Conservation (phyloP, 2,888 invertebrate genomes). For the Cantharis rufa region DNA sequence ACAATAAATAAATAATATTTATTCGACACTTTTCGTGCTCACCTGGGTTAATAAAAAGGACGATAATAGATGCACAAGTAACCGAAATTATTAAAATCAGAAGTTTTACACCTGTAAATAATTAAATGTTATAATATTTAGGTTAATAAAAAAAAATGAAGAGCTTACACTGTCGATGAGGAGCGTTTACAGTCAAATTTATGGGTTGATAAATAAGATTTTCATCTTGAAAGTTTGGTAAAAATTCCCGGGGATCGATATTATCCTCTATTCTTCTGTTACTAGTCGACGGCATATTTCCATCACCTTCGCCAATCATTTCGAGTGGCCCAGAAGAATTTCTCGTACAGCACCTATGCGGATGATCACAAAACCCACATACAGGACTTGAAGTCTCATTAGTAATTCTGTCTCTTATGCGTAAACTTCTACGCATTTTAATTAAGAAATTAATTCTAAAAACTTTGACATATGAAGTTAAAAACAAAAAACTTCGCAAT, state of each 20-base stretch:
- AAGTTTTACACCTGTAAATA: not conserved
- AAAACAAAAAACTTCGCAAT: not conserved
- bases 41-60: not conserved
- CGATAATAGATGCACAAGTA: not conserved
- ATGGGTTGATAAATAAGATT: not conserved
- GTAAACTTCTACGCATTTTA: not conserved
- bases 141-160: not conserved
- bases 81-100: not conserved
- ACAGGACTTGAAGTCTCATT: not conserved
- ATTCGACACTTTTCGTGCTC: not conserved
- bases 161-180: not conserved
- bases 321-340: not conserved
- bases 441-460: not conserved
- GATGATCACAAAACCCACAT: not conserved
- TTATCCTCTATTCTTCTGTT: not conserved
- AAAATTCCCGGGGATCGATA: not conserved
- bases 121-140: not conserved
- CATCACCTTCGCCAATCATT: not conserved
- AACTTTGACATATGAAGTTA: not conserved
- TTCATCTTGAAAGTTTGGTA: not conserved
- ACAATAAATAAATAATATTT: not conserved
- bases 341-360: not conserved
- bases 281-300: not conserved
- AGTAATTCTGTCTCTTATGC: not conserved
- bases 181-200: not conserved